Percentiles rank a stretch among this genome's conserved stretches.
Evolutionary conservation across 2,797 vertebrate genomes (phyloP).

Genomic region (Amazona finschi): DNA sequence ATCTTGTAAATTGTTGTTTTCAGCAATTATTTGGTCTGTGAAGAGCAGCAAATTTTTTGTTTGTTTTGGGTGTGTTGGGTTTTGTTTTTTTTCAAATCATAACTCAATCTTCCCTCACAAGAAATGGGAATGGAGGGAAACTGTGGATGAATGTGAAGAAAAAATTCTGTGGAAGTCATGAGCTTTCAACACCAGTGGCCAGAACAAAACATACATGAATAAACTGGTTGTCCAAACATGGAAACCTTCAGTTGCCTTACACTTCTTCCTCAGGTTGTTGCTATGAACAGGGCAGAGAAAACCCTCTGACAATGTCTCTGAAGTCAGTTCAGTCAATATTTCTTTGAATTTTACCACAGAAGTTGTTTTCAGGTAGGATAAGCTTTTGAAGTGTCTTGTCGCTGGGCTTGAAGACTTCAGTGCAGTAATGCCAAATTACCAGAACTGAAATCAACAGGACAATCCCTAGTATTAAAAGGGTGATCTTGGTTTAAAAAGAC

Average conservation of each 20-base stretch:
- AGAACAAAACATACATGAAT: not conserved
- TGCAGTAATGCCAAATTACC: not conserved
- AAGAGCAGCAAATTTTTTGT: not conserved
- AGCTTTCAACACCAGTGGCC: not conserved
- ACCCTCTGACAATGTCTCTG: not conserved
- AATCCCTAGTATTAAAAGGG: not conserved
- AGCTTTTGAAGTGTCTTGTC: not conserved
- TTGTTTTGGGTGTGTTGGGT: not conserved
- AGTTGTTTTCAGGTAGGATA: not conserved
- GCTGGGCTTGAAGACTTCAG: not conserved
- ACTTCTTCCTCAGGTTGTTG: not conserved
- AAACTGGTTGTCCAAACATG: not conserved
- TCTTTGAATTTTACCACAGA: not conserved
- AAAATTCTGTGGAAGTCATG: not conserved
- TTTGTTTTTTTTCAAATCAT: not conserved
- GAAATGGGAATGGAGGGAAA: not conserved
- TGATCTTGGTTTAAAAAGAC: not conserved
- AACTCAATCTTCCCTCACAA: not conserved
- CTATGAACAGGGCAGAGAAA: not conserved
- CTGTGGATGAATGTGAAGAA: not conserved
- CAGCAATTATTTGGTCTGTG: not conserved
- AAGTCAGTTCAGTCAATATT: not conserved
- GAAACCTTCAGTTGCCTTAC: not conserved
- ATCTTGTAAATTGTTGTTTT: not conserved
- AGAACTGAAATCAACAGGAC: not conserved